Evolutionary conservation across 2,888 invertebrate species (phyloP), one percentile per base, ranked within the genome.

Genomic region (Tenthredo mesomela): DNA sequence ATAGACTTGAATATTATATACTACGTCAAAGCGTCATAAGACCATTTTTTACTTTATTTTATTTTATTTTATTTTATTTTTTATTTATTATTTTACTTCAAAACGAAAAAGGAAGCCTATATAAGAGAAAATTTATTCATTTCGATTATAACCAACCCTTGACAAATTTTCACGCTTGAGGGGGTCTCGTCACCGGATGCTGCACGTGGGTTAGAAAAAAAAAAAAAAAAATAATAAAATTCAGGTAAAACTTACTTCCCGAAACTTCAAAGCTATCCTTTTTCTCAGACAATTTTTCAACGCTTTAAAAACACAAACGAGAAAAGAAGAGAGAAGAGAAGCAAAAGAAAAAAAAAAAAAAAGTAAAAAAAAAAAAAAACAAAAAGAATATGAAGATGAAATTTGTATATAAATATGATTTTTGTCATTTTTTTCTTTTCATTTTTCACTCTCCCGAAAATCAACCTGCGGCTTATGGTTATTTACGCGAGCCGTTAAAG

Each of bases 131-230:
- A 61, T 61, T 61, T 61, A 61, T 61, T 61, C 61, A 61, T 61
- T 61, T 61, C 61, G 25, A 61, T 61, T 61, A 54, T n/a, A n/a
- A 54, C 54, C 54, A 25, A 61, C 61, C 61, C 61, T 61, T 61
- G 61, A 25, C 21, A 25, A 61, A 61, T 61, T 21, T 61, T 25
- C 10, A 61, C 21, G 61, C 61, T 25, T 12, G 25, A 37, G 6
- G 61, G 61, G 12, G 10, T 21, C 25, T 61, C 25, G 61, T 37
- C 37, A 37, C 37, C 25, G 21, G 58, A 58, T n/a, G 9, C n/a
- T 7, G 25, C 21, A 61, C 21, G 61, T 25, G 25, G 25, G 61
- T 61, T 61, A 61, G n/a, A 21, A 58, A 43, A 47, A 47, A 15
- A 47, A 47, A 47, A 47, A 47, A 10, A 12, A 47, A 0, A 47